Conservation (phyloP, 2,888 invertebrate genomes). For the Fragum whitleyi region DNA sequence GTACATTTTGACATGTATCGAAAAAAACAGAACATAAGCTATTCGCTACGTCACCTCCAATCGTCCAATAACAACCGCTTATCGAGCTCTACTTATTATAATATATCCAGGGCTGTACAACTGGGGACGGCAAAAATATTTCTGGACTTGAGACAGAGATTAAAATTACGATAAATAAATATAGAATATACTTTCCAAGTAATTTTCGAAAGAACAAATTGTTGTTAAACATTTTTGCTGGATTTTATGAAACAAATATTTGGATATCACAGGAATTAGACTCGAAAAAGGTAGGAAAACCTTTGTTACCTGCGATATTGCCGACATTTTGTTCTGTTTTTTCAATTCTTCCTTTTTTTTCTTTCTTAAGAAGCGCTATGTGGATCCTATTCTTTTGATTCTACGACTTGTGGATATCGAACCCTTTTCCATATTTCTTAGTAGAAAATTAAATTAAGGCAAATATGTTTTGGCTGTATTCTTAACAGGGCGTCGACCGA, state of each 20-base stretch:
- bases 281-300: background rate
- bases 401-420: too few species aligned
- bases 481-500: background rate
- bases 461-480: too few species aligned
- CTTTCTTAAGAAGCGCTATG: too few species aligned
- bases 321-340: background rate
- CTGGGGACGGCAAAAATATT: background rate
- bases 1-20: background rate
- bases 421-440: too few species aligned
- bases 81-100: conserved; percentile 1
- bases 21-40: conserved; percentile 1
- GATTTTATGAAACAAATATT: background rate
- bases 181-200: too few species aligned
- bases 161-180: background rate
- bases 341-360: too few species aligned
- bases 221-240: background rate
- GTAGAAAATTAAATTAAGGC: too few species aligned
- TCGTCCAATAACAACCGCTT: background rate
- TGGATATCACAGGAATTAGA: background rate
- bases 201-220: too few species aligned
- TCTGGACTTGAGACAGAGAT: background rate
- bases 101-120: conserved; percentile 4
- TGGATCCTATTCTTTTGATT: too few species aligned
- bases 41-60: background rate
- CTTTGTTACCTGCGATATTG: background rate